Conservation (phyloP, 2,113 vertebrate genomes). For the Mesoclemmys tuberculata region DNA sequence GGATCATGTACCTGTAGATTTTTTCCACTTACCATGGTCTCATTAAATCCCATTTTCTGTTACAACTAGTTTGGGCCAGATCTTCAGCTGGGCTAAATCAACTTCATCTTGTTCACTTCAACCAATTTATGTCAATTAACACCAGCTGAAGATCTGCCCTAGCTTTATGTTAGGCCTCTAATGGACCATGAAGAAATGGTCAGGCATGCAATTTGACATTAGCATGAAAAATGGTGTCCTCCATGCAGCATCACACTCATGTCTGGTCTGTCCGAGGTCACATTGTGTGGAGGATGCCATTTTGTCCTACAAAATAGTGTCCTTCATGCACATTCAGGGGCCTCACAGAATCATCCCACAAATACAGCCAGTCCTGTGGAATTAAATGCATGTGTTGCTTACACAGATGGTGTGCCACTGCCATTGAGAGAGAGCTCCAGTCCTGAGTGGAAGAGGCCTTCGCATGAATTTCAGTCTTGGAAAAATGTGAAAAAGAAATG, state of each 20-base stretch:
- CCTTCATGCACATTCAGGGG: too few relatives aligned
- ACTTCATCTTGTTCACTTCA: neutral
- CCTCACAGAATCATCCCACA: too few relatives aligned
- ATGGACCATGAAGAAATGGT: too few relatives aligned
- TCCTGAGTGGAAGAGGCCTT: neutral
- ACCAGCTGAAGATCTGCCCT: neutral
- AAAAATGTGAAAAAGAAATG: neutral
- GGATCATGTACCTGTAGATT: neutral
- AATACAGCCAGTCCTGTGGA: too few relatives aligned
- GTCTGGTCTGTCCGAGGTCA: too few relatives aligned
- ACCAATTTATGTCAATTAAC: neutral
- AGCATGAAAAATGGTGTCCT: too few relatives aligned
- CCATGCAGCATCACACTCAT: too few relatives aligned
- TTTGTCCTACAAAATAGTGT: too few relatives aligned
- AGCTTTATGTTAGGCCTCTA: neutral
- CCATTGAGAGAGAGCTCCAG: neutral
- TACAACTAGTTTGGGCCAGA: neutral
- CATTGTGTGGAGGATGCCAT: too few relatives aligned
- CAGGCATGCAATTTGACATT: too few relatives aligned
- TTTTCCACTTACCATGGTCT: neutral
- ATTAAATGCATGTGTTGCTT: too few relatives aligned
- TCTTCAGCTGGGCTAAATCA: neutral
- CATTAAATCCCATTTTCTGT: neutral
- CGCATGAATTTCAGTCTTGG: fast-evolving
- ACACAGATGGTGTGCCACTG: too few relatives aligned